Conservation (phyloP, 2,797 vertebrate species). For the Sphenodon punctatus region DNA sequence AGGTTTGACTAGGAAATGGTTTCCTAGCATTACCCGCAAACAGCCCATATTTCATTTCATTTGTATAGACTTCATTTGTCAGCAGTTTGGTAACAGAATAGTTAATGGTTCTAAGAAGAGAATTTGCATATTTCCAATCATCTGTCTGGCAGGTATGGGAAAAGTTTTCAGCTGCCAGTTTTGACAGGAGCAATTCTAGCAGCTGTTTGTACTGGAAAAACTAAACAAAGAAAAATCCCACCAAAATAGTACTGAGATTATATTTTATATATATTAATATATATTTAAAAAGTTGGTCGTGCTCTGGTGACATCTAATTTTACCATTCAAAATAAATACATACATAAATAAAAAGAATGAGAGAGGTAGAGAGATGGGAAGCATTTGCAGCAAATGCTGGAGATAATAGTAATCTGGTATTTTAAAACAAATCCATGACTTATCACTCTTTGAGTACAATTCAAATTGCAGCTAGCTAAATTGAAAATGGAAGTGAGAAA, state of each 20-base stretch:
- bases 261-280: too few relatives aligned
- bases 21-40: slow-evolving; percentile 32
- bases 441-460: slow-evolving; percentile 20
- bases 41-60: slow-evolving; percentile 41
- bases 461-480: slow-evolving; percentile 32
- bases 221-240: neutral
- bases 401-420: slow-evolving; percentile 47
- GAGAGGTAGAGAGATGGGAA: neutral
- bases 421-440: slow-evolving; percentile 42
- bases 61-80: slow-evolving; percentile 52
- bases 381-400: neutral
- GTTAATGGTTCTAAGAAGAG: slow-evolving; percentile 39
- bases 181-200: slow-evolving; percentile 60
- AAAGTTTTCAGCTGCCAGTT: slow-evolving; percentile 63
- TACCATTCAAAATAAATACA: slow-evolving; percentile 47
- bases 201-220: slow-evolving; percentile 45
- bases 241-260: slow-evolving; percentile 28
- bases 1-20: neutral
- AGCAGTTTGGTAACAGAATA: slow-evolving; percentile 44
- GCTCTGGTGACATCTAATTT: slow-evolving; percentile 50
- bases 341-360: neutral
- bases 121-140: slow-evolving; percentile 67
- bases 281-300: too few relatives aligned
- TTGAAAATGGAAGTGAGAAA: slow-evolving; percentile 43
- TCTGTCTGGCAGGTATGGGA: slow-evolving; percentile 48